Percentiles rank a stretch among this genome's conserved stretches.
Evolutionary conservation across 2,888 invertebrate genomes (phyloP).

Genomic region (Ochlodes sylvanus): DNA sequence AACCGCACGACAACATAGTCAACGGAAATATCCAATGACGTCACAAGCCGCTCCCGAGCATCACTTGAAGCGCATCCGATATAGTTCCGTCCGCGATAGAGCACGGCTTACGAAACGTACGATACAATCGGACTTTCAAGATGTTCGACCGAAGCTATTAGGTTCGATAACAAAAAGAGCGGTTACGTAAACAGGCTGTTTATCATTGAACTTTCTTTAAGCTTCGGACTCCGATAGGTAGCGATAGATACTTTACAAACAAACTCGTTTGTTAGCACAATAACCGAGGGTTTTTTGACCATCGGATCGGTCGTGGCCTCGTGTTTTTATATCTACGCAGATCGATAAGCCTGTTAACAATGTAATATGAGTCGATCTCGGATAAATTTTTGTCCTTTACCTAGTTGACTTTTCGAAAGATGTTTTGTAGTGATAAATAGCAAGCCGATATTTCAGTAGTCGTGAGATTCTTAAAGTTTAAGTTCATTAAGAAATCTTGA

Average conservation of each 20-base stretch:
- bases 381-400: neutral
- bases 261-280: conserved; percentile 32
- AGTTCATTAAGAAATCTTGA: too few species aligned
- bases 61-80: conserved; percentile 50
- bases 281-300: neutral
- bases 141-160: conserved; percentile 64
- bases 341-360: too few species aligned
- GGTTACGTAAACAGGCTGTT: conserved; percentile 66
- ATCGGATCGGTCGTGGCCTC: neutral
- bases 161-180: conserved; percentile 63
- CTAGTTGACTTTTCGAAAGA: too few species aligned
- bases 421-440: too few species aligned
- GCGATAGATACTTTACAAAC: conserved; percentile 21
- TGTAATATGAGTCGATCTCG: too few species aligned
- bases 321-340: neutral
- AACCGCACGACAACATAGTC: neutral
- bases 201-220: conserved; percentile 56
- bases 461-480: too few species aligned
- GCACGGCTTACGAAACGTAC: conserved; percentile 69
- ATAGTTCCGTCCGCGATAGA: conserved; percentile 61
- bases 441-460: too few species aligned
- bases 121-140: conserved; percentile 75
- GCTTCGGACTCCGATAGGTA: conserved; percentile 19
- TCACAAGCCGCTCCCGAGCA: conserved; percentile 11
- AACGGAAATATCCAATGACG: conserved; percentile 1